Evolutionary conservation across 2,797 vertebrate species (phyloP), one percentile per base, ranked within the genome.

Genomic region (Lycodopsis pacificus): DNA sequence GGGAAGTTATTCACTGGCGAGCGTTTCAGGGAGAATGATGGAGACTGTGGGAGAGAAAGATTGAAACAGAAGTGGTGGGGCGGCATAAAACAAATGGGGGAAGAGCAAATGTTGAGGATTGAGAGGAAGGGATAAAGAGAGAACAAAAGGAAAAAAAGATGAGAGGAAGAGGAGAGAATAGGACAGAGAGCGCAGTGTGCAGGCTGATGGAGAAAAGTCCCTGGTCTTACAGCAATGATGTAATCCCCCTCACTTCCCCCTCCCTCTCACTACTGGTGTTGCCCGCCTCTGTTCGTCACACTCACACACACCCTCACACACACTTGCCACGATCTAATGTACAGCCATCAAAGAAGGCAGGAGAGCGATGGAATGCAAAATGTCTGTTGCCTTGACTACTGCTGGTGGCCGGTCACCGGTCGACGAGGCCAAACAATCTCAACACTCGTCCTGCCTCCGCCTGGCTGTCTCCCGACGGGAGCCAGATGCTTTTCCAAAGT

Each of bases 311-410:
- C 72, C 48, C 67, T 65, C 73, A 62, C 59, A 61, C 72, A 48
- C 67, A 63, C 38, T 19, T 44, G 44, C 61, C 46, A 36, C 49
- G 76, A 49, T 73, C 79, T 86, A 79, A 91, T 77, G 77, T 73
- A 79, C 64, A 86, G 79, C 72, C 65, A 72, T 66, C 57, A 73
- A 65, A 77, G 69, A 71, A 84, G 75, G 74, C 77, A 78, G 77
- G 83, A 85, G 73, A 90, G 85, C 42, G 36, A 86, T 87, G 85
- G 85, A 93, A 94, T 93, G 89, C 82, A 85, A 93, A 93, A 93
- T 88, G 90, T 93, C 91, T 93, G 92, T 93, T 93, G 92, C 93
- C 93, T 86, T 94, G 93, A 90, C 92, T 88, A 93, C 94, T 80
- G 86, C 79, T 62, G 44, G 77, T n/a, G 79, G 78, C 76, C 56